Percentiles rank a stretch among this genome's conserved stretches.
Conservation (phyloP, 2,113 vertebrate species). For the Rattus norvegicus region DNA sequence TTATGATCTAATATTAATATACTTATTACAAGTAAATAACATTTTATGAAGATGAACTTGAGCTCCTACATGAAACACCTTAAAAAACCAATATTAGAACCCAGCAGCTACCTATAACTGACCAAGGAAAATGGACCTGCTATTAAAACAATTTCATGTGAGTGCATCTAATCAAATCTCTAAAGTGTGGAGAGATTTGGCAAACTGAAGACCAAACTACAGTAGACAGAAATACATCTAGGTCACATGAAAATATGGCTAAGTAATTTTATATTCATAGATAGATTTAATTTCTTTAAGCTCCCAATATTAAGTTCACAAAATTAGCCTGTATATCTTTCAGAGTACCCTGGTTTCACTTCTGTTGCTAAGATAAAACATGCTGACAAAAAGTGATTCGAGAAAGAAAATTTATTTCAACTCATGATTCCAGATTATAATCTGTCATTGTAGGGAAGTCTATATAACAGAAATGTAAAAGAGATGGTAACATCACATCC, state of each 20-base stretch:
- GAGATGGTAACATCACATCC: not conserved
- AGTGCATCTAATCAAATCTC: not conserved
- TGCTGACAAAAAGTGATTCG: not conserved
- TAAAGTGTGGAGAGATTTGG: not conserved
- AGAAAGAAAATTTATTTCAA: not conserved
- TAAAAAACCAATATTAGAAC: slow-evolving; percentile 10
- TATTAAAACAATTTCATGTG: not conserved
- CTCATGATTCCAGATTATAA: not conserved
- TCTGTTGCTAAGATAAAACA: not conserved
- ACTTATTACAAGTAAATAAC: not conserved
- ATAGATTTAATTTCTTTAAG: not conserved
- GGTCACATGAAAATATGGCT: not conserved
- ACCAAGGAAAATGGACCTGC: not conserved
- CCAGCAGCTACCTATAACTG: not conserved
- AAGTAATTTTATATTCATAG: not conserved
- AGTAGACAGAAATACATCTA: not conserved
- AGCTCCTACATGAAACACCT: not conserved
- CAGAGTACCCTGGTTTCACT: not conserved
- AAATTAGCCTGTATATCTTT: not conserved
- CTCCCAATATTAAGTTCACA: not conserved
- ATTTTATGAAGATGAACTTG: not conserved
- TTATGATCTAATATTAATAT: not conserved
- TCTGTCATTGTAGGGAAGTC: not conserved
- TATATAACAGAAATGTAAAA: not conserved
- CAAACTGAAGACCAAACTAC: not conserved